Percentiles rank a stretch among this genome's conserved stretches.
These are phyloP conservation scores for Symphodus melops DNA, from an alignment of 2,113 vertebrate genomes.

Conservation along the genomic window DNA sequence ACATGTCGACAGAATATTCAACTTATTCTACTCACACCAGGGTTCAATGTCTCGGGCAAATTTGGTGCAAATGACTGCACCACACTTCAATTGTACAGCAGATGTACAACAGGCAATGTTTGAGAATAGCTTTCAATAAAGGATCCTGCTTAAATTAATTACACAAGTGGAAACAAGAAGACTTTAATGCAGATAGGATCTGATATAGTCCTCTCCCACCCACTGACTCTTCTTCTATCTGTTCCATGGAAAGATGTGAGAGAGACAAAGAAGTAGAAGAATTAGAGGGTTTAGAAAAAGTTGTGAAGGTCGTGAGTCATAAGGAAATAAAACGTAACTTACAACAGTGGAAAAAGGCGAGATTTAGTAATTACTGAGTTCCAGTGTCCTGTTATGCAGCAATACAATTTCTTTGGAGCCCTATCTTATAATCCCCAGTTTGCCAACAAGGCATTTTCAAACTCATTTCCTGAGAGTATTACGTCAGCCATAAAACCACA, in stretches of 20 bases:
- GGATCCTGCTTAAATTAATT: background rate
- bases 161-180: background rate
- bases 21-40: background rate
- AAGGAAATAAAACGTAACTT: constrained; percentile 5
- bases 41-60: background rate
- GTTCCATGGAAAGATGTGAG: background rate
- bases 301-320: constrained; percentile 9
- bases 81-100: too few species aligned
- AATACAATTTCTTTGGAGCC: constrained; percentile 65
- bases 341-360: constrained; percentile 18
- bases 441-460: constrained; percentile 71
- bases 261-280: constrained; percentile 1
- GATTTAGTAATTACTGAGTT: constrained; percentile 58
- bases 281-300: constrained; percentile 1
- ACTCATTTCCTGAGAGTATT: constrained; percentile 70
- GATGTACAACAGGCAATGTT: too few species aligned
- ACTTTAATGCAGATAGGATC: background rate
- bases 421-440: constrained; percentile 67
- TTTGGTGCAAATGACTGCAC: background rate
- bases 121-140: background rate
- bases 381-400: constrained; percentile 47
- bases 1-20: background rate
- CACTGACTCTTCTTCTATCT: too few species aligned
- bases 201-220: too few species aligned
- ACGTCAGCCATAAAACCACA: constrained; percentile 60